These are phyloP conservation scores for Brachystomella parvula DNA, from an alignment of 1,140 invertebrate genomes.

Conservation along the genomic window DNA sequence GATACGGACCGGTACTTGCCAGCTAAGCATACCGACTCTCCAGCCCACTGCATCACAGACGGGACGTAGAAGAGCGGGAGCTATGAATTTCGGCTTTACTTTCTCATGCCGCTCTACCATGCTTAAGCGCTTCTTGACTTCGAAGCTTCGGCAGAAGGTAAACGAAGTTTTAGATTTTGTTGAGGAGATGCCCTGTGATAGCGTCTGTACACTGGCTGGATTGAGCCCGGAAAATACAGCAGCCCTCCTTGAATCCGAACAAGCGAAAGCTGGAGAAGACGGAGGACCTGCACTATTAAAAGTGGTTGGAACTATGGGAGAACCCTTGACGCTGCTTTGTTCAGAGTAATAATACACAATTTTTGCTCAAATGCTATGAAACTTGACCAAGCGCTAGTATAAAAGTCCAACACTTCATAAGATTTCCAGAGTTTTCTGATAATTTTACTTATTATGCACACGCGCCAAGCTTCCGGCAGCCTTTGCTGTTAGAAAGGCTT, in stretches of 20 bases:
- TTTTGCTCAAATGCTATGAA: background rate
- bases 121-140: background rate
- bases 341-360: background rate
- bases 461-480: too few species aligned
- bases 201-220: background rate
- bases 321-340: background rate
- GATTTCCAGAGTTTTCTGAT: background rate
- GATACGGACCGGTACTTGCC: background rate
- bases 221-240: background rate
- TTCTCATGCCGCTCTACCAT: conserved; percentile 1
- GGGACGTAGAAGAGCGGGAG: background rate
- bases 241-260: too few species aligned
- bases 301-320: background rate
- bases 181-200: background rate
- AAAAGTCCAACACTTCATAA: background rate
- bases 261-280: background rate
- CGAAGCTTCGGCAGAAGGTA: background rate
- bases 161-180: background rate
- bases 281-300: background rate
- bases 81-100: background rate
- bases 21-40: background rate
- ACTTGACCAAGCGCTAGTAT: background rate
- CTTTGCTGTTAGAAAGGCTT: background rate
- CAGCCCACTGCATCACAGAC: background rate
- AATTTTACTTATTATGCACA: background rate